phyloP scores from a whole-genome alignment of 2,888 invertebrate genomes.

The Bembecia ichneumoniformis region DNA sequence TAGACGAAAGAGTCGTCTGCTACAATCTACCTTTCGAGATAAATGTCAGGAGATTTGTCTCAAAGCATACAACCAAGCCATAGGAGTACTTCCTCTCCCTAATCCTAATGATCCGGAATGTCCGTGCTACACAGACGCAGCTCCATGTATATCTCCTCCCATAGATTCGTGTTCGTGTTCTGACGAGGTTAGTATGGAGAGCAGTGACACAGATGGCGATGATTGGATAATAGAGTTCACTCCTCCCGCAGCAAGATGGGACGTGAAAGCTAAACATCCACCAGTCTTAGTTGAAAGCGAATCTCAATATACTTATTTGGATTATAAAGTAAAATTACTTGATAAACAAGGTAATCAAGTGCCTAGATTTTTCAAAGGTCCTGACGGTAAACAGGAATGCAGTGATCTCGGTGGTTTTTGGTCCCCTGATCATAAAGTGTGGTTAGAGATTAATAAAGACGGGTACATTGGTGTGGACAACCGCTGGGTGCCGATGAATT shows the following conservation, averaged over 20 bases:
- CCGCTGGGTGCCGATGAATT: constrained; percentile 58
- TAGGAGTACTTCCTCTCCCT: constrained; percentile 50
- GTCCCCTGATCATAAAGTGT: constrained; percentile 32
- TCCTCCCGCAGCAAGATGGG: constrained; percentile 51
- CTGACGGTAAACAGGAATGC: constrained; percentile 54
- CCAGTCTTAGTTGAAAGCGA: constrained; percentile 31
- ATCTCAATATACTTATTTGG: constrained; percentile 50
- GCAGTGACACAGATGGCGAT: constrained; percentile 57
- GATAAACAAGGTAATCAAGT: constrained; percentile 57
- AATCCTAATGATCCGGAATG: constrained; percentile 53
- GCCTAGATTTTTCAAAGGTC: constrained; percentile 53
- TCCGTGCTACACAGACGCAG: constrained; percentile 38
- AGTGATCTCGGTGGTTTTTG: constrained; percentile 64
- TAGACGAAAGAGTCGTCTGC: constrained; percentile 45
- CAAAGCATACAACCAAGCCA: constrained; percentile 63
- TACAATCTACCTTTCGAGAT: constrained; percentile 59
- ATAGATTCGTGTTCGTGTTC: constrained; percentile 62
- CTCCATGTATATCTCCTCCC: constrained; percentile 24
- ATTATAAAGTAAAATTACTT: constrained; percentile 54
- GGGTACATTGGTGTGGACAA: constrained; percentile 58
- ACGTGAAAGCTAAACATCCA: constrained; percentile 50
- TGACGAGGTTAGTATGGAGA: constrained; percentile 38
- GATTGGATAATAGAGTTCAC: constrained; percentile 62
- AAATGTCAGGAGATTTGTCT: constrained; percentile 63
- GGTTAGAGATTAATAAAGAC: constrained; percentile 61